Base-by-base conservation (phyloP, 2,113 vertebrate species). In the Anoplopoma fimbria region DNA sequence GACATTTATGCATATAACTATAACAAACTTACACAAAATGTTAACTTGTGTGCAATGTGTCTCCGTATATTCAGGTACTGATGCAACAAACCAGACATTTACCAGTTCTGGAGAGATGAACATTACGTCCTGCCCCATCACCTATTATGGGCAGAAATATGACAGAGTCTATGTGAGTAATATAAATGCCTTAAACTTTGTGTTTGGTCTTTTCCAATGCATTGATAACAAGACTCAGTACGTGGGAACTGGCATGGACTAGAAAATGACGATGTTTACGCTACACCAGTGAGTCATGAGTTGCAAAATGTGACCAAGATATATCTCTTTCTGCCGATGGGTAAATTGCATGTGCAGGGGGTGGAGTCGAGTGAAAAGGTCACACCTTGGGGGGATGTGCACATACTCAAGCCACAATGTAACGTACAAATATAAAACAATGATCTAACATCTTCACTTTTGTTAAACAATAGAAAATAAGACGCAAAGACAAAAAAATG, bases 121-220 rank as follows among this genome's bases (percentile, higher is more conserved):
- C 77, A 85, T 91, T 58, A 51, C 55, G 2, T 65, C 74, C 0
- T 91, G 88, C 15, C 90, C 86, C 31, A 91, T 91, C 63, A 87
- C 82, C 21, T 90, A 83, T 25, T 91, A 79, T 23, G 86, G 86
- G 67, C 65, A 77, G 53, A 79, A n/a, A 61, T 91, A 90, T 55
- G 61, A 87, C 6, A 87, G 60, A 85, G 51, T 85, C n/a, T 85
- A 79, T 49, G 90, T 91, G 36, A 88, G 90, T 87, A 23, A 68
- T 17, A 17, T 13, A 29, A 5, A 25, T 65, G 63, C 10, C 4
- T n/a, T 27, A 6, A 55, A 55, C 27, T 60, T 2, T 63, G 31
- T 5, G 31, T 36, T 62, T 15, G 55, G 25, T 17, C 57, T 60
- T 60, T 58, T 27, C 25, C n/a, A 29, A 57, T 27, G 25, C 14